Base-by-base conservation (phyloP, 2,113 vertebrate species). In the Paratilapia polleni region DNA sequence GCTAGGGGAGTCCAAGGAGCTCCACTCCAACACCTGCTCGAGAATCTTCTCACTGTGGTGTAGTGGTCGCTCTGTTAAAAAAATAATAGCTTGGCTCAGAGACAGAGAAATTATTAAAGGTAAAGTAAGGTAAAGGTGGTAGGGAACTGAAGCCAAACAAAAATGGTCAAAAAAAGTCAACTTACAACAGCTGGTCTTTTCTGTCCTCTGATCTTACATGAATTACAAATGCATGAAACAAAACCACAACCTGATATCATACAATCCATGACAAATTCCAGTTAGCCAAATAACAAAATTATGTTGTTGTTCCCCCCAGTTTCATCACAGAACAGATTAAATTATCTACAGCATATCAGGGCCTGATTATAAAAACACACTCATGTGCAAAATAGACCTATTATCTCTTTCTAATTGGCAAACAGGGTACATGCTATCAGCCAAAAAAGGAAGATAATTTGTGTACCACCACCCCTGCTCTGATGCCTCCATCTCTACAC, bases 21-120 rank as follows among this genome's bases (percentile, higher is more conserved):
- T 97, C 98, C 98, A 99, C 76, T 96, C 97, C 90, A 99, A 95
- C 68, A 99, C 96, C 91, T 98, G 98, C 84, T 99, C 98, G 79
- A 99, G 93, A 19, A 99, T 92, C 80, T 97, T 98, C 91, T 99
- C 98, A 56, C 94, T 97, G 91, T 96, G 98, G 95, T 99, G 97
- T 84, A 99, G 88, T 3, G 97, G 97, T 3, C 98, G 97, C 89
- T 99, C 98, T 99, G 94, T 93, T 78, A 26, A 78, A 1, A 74
- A 75, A 54, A 60, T n/a, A n/a, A 38, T 49, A 70, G 5, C 10
- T 22, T 0, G 4, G 20, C 8, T 84, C 74, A 86, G 41, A 22
- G 8, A 47, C 2, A 41, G 19, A 14, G 0, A 5, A 36, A 56
- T 15, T 1, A 64, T 34, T 64, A 20, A 68, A 28, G 41, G 9